phyloP scores from a whole-genome alignment of 2,888 invertebrate species.

The Apoda limacodes region DNA sequence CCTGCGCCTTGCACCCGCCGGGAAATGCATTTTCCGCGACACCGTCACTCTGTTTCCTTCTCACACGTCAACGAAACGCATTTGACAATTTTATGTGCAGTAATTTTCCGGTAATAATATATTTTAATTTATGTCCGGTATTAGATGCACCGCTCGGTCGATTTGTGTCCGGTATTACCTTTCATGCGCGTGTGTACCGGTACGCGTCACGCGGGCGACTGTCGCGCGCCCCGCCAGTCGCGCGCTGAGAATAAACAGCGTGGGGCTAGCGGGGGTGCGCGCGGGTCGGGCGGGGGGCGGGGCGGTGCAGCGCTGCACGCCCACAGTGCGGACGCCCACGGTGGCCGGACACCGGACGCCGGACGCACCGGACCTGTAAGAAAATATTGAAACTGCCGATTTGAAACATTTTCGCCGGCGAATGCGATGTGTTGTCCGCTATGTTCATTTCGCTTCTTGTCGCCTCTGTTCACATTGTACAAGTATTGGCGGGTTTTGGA shows the following conservation, averaged over 20 bases:
- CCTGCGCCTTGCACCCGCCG: constrained; percentile 60
- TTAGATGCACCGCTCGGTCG: constrained; percentile 57
- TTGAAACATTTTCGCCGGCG: too few relatives aligned
- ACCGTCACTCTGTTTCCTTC: constrained; percentile 38
- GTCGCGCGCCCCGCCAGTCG: constrained; percentile 55
- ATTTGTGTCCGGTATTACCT: constrained; percentile 38
- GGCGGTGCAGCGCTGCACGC: constrained; percentile 55
- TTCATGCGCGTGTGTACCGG: constrained; percentile 50
- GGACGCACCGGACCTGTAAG: constrained; percentile 16
- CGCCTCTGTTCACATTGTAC: too few relatives aligned
- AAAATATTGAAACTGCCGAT: too few relatives aligned
- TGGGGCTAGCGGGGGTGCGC: constrained; percentile 24
- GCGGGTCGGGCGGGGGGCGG: constrained; percentile 39
- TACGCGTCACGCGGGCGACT: constrained; percentile 66
- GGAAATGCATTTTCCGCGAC: constrained; percentile 60
- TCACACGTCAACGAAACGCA: too few relatives aligned
- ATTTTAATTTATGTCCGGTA: constrained; percentile 33
- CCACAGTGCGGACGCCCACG: constrained; percentile 58
- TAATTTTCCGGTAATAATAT: too few relatives aligned
- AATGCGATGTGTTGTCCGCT: too few relatives aligned
- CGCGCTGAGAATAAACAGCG: constrained; percentile 53
- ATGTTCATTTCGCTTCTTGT: too few relatives aligned
- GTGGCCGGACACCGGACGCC: constrained; percentile 28
- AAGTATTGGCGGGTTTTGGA: too few relatives aligned
- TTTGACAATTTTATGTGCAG: too few relatives aligned